Conservation (phyloP, 2,888 invertebrate species). For the Tetropium fuscum region DNA sequence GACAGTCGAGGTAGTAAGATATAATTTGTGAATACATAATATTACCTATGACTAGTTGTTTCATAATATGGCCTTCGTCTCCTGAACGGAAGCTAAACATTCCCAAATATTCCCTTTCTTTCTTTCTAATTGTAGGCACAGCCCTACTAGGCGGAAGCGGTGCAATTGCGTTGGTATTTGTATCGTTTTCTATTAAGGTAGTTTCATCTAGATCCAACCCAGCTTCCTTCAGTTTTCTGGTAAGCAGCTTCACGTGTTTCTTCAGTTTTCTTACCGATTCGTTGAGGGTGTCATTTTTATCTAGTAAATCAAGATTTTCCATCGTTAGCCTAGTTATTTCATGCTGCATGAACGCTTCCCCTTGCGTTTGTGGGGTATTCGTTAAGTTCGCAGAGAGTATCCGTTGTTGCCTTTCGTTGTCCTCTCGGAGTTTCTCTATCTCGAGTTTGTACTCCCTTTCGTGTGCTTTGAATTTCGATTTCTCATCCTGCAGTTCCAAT, state of each 20-base stretch:
- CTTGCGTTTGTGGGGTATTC: conserved; percentile 77
- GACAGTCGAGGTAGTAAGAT: too few relatives aligned
- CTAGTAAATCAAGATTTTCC: conserved; percentile 83
- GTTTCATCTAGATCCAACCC: conserved; percentile 68
- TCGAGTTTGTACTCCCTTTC: conserved; percentile 81
- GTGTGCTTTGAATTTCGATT: conserved; percentile 80
- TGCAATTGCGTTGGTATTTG: conserved; percentile 25
- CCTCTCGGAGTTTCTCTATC: conserved; percentile 82
- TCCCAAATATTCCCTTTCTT: conserved; percentile 86
- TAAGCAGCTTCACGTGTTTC: conserved; percentile 78
- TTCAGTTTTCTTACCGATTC: conserved; percentile 81
- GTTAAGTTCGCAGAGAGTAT: conserved; percentile 72
- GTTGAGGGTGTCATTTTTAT: conserved; percentile 78
- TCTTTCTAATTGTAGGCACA: conserved; percentile 77
- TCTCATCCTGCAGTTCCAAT: conserved; percentile 86
- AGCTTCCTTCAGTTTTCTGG: conserved; percentile 79
- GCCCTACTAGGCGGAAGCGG: conserved; percentile 51
- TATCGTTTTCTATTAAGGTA: conserved; percentile 45
- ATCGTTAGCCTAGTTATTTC: conserved; percentile 84
- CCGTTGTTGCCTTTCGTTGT: conserved; percentile 88
- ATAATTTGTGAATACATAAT: too few relatives aligned
- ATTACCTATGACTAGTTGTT: conserved; percentile 84
- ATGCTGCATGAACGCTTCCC: conserved; percentile 86
- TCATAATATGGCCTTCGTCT: conserved; percentile 83
- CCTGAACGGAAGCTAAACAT: conserved; percentile 92